These are phyloP conservation scores for Spisula solida DNA, from an alignment of 2,888 invertebrate genomes.

Conservation along the genomic window DNA sequence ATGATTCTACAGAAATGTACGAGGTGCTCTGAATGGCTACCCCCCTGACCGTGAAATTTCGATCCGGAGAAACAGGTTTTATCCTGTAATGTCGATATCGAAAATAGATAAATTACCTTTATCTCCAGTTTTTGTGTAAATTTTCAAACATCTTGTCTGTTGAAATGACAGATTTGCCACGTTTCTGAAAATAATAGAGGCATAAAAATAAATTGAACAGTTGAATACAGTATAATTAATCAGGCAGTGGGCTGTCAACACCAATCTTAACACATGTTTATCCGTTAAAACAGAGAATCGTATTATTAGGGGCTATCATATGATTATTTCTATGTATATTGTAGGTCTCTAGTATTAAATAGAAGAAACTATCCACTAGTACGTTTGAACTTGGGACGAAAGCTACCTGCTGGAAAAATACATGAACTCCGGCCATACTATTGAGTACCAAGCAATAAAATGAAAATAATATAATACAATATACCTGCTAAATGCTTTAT, in stretches of 20 bases:
- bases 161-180: neutral
- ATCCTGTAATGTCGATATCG: too few species aligned
- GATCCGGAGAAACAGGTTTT: too few species aligned
- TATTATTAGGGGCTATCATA: too few species aligned
- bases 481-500: neutral
- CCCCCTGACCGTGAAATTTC: too few species aligned
- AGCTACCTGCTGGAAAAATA: neutral
- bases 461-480: neutral
- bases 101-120: slow-evolving; percentile 75
- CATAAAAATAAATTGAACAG: neutral
- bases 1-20: too few species aligned
- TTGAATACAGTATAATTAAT: too few species aligned
- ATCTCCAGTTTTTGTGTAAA: slow-evolving; percentile 84
- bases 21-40: too few species aligned
- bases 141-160: slow-evolving; percentile 69
- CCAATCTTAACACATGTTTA: too few species aligned
- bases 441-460: neutral
- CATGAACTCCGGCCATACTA: neutral
- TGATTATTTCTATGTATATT: too few species aligned
- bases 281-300: too few species aligned
- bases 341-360: too few species aligned
- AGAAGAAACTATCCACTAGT: neutral
- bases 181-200: slow-evolving; percentile 21
- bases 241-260: too few species aligned
- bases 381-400: neutral